Evolutionary conservation across 2,888 invertebrate species (phyloP), one percentile per base, ranked within the genome.

Genomic region (Phoronis australis): DNA sequence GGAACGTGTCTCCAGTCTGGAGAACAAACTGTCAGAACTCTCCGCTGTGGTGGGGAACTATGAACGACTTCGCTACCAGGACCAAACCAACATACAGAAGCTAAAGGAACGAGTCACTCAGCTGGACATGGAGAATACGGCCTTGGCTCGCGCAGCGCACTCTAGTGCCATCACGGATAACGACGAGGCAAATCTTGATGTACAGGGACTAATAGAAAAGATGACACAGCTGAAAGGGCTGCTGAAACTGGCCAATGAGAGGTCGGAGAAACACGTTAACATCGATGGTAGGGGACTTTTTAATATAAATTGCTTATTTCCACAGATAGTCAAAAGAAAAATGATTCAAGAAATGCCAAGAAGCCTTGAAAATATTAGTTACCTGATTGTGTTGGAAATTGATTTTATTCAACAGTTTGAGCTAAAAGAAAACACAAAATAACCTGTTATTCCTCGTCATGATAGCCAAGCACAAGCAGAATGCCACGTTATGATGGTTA

Each of bases 31-130:
- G 20, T 87, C 89, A 0, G 90, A 91, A 66, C 76, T 91, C 25
- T 89, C 89, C 0, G 83, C 84, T 48, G 86, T 85, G 0, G 84
- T 90, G 2, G 90, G 89, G 0, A 83, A 82, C 53, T 88, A 89
- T 64, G 89, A 90, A 68, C 78, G 85, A 48, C 73, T 85, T 6
- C 77, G 87, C 2, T 83, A 86, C 45, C 82, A 83, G 52, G 90
- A 91, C 76, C 86, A 86, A 70, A 81, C 82, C 47, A 82, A 83
- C 18, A 89, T 90, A 63, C 83, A 84, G 55, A 83, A 83, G 73
- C 68, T 87, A 50, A 64, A 64, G 47, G 73, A 72, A 38, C 55
- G 71, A 18, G 63, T 68, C 12, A 60, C 63, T 26, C 69, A 78
- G 60, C 57, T 78, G 3, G 77, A 78, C 47, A 50, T 67, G 50